Percentiles rank a stretch among this genome's conserved stretches.
phyloP scores from a whole-genome alignment of 2,888 invertebrate species.

The Gandaritis pyraliata region DNA sequence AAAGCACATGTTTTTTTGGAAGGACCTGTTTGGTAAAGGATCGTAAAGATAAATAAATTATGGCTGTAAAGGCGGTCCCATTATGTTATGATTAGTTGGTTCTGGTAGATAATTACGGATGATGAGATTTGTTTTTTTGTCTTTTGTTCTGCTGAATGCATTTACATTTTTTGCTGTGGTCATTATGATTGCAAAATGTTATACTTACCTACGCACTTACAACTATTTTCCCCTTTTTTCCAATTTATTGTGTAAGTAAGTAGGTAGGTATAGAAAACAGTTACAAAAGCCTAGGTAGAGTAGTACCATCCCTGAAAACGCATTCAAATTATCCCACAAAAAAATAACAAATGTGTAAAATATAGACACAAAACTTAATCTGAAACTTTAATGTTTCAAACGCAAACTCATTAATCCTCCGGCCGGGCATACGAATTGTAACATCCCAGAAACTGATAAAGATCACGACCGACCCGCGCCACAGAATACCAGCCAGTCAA shows the following conservation, averaged over 20 bases:
- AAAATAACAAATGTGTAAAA: background rate
- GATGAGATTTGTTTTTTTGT: slow-evolving; percentile 58
- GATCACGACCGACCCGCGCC: slow-evolving; percentile 35
- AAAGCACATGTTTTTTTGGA: slow-evolving; percentile 63
- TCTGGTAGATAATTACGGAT: slow-evolving; percentile 70
- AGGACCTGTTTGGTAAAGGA: slow-evolving; percentile 59
- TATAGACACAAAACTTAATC: background rate
- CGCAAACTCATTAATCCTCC: slow-evolving; percentile 49
- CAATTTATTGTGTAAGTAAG: no score
- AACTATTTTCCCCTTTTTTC: no score
- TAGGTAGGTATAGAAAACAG: no score
- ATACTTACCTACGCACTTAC: slow-evolving; percentile 10
- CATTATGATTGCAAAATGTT: slow-evolving; percentile 33
- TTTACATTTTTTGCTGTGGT: slow-evolving; percentile 45
- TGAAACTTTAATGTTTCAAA: slow-evolving; percentile 16
- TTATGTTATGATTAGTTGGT: slow-evolving; percentile 72
- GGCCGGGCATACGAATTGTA: slow-evolving; percentile 23
- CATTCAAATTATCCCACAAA: no score
- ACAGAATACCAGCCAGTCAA: slow-evolving; percentile 20
- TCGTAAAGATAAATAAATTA: slow-evolving; percentile 68
- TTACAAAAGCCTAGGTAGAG: no score
- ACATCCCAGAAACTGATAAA: slow-evolving; percentile 36
- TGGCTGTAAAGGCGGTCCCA: slow-evolving; percentile 64
- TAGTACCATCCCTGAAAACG: no score
- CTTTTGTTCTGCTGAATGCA: slow-evolving; percentile 46